Base-by-base conservation (phyloP, 2,797 vertebrate genomes). In the Glyptemys insculpta region DNA sequence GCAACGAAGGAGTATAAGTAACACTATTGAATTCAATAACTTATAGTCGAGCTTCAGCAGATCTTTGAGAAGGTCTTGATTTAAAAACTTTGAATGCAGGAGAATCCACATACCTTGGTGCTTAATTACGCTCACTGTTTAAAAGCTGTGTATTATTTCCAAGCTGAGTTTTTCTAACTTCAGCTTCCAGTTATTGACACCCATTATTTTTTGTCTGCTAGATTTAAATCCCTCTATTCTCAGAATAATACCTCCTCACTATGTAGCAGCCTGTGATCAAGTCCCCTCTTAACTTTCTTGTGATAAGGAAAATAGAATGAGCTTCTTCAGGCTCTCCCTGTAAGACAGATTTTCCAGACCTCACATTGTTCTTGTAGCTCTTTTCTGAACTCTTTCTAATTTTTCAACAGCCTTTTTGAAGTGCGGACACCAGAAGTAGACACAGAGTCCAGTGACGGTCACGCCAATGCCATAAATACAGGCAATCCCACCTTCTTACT, bases 111-210 rank as follows among this genome's bases (percentile, higher is more conserved):
- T 97, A 95, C 96, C 96, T 85, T 95, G 81, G 91, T 91, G 91
- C 83, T 96, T 97, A 97, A 96, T 97, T 96, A 97, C 57, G 91
- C 94, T 96, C 93, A 94, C 85, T 93, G 92, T 88, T 97, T 96
- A 96, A 97, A 96, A 97, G 96, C 96, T 96, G 94, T 91, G 95
- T 96, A 94, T 97, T 96, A 96, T 94, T 97, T 96, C 94, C 96
- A 96, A 95, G 92, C 95, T 96, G 93, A 91, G 90, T 89, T 97
- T 96, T 96, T 94, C 96, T 91, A 96, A 94, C 94, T 96, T 93
- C 96, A 96, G 92, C 96, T 97, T 95, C 90, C 96, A 97, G 94
- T 89, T 94, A 94, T 89, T 94, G 96, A 96, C 97, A 95, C 96
- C 96, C 93, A 94, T 96, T 95, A 97, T 81, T 85, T 97, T 97